Base-by-base conservation (phyloP, 2,113 vertebrate genomes). In the Calypte anna region DNA sequence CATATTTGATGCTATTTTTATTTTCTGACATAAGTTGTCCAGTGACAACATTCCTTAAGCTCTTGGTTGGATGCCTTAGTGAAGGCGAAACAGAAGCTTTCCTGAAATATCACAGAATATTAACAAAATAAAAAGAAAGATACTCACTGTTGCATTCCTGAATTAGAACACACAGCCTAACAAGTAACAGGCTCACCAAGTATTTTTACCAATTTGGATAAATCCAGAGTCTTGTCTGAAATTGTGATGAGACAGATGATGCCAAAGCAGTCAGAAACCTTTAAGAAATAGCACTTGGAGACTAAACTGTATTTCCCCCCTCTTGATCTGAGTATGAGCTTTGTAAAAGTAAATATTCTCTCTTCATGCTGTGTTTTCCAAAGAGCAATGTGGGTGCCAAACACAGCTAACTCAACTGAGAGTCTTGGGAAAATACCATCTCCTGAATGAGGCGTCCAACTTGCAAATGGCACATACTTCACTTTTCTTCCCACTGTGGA, bases 121-220 rank as follows among this genome's bases (percentile, higher is more conserved):
- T 79, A 90, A 85, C 51, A 50, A 79, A 84, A 74, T 55, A 30
- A 30, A 93, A 61, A 50, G 7, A 50, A 59, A 58, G 14, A 38
- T 18, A 8, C 12, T 79, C 18, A 33, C 9, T 63, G 14, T 58
- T 54, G 38, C 31, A 53, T 66, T 66, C 20, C 33, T 66, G 59
- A 59, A 64, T 69, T 67, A 64, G 33, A 48, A 68, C 28, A 30
- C 61, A 50, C 4, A 90, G 33, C 20, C 76, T 81, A 85, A 44
- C 25, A 85, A 86, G 18, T 43, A 91, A 44, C 27, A 54, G 21
- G 9, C 9, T 16, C 38, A 54, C 5, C 25, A 85, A 89, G 94
- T 88, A 87, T 67, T 88, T 86, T 48, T 30, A 80, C 86, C 86
- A 62, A 83, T 86, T 78, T 93, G 48, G 62, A 67, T 81, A 80